phyloP scores from a whole-genome alignment of 2,797 vertebrate genomes.

The Taeniopygia guttata region DNA sequence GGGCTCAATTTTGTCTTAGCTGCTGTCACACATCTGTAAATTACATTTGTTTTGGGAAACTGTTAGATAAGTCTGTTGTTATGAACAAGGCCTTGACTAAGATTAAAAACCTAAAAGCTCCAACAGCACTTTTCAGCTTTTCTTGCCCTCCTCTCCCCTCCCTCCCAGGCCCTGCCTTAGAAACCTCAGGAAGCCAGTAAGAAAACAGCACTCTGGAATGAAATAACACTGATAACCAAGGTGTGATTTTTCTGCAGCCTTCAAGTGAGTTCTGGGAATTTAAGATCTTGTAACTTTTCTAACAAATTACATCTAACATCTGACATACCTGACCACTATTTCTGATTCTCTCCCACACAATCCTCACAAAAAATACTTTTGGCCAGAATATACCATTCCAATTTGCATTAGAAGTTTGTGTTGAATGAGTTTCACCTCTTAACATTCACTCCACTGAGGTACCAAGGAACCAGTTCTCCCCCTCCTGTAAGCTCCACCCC shows the following conservation, averaged over 20 bases:
- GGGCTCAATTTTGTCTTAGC: background rate
- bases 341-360: background rate
- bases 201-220: background rate
- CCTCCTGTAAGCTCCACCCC: background rate
- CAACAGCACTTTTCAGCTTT: background rate
- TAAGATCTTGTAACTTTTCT: background rate
- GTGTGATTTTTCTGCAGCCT: background rate
- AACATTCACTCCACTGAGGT: background rate
- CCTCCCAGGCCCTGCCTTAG: background rate
- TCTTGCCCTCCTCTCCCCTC: background rate
- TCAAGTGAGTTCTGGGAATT: background rate
- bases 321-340: background rate
- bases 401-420: background rate
- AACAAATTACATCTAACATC: background rate
- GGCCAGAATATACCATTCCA: background rate
- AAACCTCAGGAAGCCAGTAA: background rate
- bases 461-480: background rate
- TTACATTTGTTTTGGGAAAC: background rate
- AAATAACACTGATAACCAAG: background rate
- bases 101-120: background rate
- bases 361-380: background rate
- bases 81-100: background rate
- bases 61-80: background rate
- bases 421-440: background rate
- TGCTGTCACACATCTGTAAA: background rate